Evolutionary conservation across 2,888 invertebrate species (phyloP).

Genomic region (Mechanitis mazaeus): DNA sequence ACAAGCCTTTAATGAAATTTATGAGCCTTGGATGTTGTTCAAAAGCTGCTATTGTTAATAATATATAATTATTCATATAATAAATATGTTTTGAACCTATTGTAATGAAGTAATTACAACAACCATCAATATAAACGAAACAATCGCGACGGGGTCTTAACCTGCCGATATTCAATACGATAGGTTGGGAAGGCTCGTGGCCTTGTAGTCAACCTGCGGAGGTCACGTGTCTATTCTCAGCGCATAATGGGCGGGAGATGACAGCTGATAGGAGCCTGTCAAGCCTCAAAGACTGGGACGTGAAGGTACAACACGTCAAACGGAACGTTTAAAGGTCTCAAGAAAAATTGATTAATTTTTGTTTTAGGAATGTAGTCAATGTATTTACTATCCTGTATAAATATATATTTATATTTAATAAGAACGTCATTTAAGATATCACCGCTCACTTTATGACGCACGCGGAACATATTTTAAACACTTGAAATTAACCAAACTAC

Average conservation of each 20-base stretch:
- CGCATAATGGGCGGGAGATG: slow-evolving; percentile 62
- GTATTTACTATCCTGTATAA: background rate
- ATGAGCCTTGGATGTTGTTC: too few relatives aligned
- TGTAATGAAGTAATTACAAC: background rate
- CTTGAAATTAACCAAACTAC: slow-evolving; percentile 9
- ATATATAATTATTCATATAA: background rate
- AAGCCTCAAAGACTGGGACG: slow-evolving; percentile 16
- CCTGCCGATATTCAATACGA: slow-evolving; percentile 44
- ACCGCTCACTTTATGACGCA: slow-evolving; percentile 18
- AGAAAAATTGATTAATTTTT: background rate
- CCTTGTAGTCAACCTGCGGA: slow-evolving; percentile 53
- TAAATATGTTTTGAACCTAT: background rate
- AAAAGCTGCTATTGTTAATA: background rate
- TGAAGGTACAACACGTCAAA: slow-evolving; percentile 12
- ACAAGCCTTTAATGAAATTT: too few relatives aligned
- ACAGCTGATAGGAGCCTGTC: slow-evolving; percentile 54
- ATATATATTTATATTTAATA: background rate
- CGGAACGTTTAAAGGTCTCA: slow-evolving; percentile 11
- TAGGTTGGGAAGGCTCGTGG: slow-evolving; percentile 45
- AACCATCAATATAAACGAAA: slow-evolving; percentile 26
- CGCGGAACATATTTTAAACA: slow-evolving; percentile 18
- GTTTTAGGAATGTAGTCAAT: slow-evolving; percentile 8
- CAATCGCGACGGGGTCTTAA: slow-evolving; percentile 30
- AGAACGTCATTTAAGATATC: slow-evolving; percentile 6
- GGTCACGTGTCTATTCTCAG: slow-evolving; percentile 56